Base-by-base conservation (phyloP, 2,797 vertebrate genomes). In the Protosalanx chinensis region DNA sequence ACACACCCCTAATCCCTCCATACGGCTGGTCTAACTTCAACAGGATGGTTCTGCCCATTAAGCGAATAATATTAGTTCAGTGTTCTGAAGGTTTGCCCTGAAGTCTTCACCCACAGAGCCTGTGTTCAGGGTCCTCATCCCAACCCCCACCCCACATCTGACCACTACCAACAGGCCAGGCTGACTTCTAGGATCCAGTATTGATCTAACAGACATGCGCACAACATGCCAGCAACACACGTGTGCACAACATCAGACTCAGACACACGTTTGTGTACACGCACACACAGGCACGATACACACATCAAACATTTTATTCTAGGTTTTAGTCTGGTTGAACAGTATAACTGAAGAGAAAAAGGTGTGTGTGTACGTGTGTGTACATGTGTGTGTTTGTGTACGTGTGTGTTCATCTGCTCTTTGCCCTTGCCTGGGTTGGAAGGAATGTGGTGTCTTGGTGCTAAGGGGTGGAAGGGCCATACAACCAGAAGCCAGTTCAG, bases 141-240 rank as follows among this genome's bases (percentile, higher is more conserved):
- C 65, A 3, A 7, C 7, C 15, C 41, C 65, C n/a, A 51, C 41
- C 23, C 41, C 33, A 41, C 10, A n/a, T 8, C 62, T 63, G 16
- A 35, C 29, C 32, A 18, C 61, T 56, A 56, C 15, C 18, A n/a
- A 23, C 33, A 7, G n/a, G 41, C 27, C 46, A 67, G 29, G 46
- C 27, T 23, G 7, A 29, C 41, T 4, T 13, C 3, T 1, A 5
- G 37, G 20, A 64, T 35, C 3, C 15, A 12, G 63, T 64, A 64
- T 64, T 67, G 64, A 67, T 67, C 35, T 46, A 67, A 29, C 46
- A 53, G 41, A 66, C 37, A 46, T 18, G 27, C 64, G 46, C 35
- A 29, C 20, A 8, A 46, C 41, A 20, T 60, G 61, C 10, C 30
- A 16, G 15, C 61, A 63, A 7, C 23, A 60, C 23, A 60, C 58